Conservation (phyloP, 2,797 vertebrate genomes). For the Psittacula echo region DNA sequence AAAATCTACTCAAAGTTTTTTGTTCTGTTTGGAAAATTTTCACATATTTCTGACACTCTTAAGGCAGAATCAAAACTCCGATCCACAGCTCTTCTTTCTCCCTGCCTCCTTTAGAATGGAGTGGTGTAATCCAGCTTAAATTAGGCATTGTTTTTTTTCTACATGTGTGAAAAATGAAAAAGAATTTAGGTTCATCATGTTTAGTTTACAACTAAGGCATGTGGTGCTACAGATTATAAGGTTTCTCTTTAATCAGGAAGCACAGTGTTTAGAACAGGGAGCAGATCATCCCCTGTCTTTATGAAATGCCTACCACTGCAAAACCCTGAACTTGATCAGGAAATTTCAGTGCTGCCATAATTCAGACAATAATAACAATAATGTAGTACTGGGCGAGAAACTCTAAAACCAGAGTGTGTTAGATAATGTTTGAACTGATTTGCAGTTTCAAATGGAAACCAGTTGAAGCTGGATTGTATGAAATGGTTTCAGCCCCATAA, state of each 20-base stretch:
- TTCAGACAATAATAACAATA: constrained; percentile 12
- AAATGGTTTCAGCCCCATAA: background rate
- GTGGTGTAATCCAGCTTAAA: background rate
- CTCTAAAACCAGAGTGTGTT: background rate
- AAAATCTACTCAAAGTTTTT: background rate
- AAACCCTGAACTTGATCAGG: background rate
- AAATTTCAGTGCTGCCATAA: constrained; percentile 3
- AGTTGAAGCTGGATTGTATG: background rate
- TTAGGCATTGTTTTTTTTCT: background rate
- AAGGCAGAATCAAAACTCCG: background rate
- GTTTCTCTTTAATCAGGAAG: background rate
- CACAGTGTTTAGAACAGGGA: background rate
- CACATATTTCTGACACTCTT: background rate
- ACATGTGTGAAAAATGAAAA: background rate
- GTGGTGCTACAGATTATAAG: background rate
- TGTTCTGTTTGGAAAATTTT: background rate
- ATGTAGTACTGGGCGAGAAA: background rate
- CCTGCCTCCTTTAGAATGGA: background rate
- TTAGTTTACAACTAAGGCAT: background rate
- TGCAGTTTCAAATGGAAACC: background rate
- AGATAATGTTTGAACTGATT: background rate
- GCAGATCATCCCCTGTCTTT: background rate
- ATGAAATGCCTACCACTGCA: background rate
- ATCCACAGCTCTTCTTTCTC: background rate
- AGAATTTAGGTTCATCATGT: background rate